phyloP scores from a whole-genome alignment of 64 coral and sea anemone species.

The Pocillopora damicornis region DNA sequence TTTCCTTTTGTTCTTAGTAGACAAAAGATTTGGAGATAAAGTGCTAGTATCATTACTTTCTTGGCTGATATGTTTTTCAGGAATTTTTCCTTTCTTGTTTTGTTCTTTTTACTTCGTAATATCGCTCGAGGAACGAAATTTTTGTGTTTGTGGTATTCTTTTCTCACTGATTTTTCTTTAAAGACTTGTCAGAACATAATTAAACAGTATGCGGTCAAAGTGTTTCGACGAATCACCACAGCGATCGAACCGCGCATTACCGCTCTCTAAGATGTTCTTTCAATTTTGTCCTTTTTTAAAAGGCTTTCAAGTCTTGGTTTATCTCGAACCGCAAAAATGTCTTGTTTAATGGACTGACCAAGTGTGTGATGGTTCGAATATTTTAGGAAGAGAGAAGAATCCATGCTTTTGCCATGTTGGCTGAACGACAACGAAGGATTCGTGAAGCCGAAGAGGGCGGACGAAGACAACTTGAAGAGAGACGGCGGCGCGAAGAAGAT shows the following conservation, averaged over 20 bases:
- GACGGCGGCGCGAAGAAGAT: conserved; percentile 91
- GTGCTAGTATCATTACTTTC: neutral
- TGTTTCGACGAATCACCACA: neutral
- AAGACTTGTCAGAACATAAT: neutral
- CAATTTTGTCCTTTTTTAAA: neutral
- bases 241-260: neutral
- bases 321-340: neutral
- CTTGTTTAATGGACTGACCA: neutral
- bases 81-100: neutral
- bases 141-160: neutral
- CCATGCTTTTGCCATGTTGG: conserved; percentile 97
- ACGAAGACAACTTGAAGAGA: conserved; percentile 84
- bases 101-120: neutral
- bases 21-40: neutral
- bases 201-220: neutral
- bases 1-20: too few relatives aligned
- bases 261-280: neutral
- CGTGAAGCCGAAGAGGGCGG: conserved; percentile 97
- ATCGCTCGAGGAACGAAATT: neutral
- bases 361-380: conserved; percentile 21
- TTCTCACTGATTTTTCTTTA: neutral
- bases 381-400: conserved; percentile 91
- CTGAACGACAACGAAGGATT: conserved; percentile 90
- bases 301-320: neutral
- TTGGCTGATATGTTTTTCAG: neutral